Base-by-base conservation (phyloP, 2,888 invertebrate genomes). In the Synergus umbraculus region DNA sequence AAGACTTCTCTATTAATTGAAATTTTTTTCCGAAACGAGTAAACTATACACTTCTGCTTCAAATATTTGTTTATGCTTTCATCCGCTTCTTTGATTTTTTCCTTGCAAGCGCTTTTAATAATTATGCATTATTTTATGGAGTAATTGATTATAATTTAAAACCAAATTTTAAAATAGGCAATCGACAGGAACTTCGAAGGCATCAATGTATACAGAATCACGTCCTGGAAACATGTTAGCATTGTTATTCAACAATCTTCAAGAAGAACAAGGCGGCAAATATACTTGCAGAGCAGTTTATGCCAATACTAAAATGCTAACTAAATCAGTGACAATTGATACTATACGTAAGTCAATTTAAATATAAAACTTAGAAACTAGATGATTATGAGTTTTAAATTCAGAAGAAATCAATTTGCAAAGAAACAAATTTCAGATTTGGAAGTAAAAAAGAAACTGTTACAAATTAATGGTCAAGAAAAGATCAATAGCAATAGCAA, bases 261-360 rank as follows among this genome's bases (percentile, higher is more conserved):
- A 95, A 63, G 95, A 96, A 84, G 94, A 95, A 79, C 96, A 97
- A 93, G 96, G 95, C 58, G 97, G 97, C 80, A 94, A 93, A 86
- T 98, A 97, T 93, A 96, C 95, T 82, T 98, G 98, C 90, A 94
- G 94, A 44, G 97, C 96, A n/a, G 95, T 94, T 81, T 97, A 97
- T 92, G 96, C 97, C 81, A 94, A 93, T 86, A 95, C 95, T 79
- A 94, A 95, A 88, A 93, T 93, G 49, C 92, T 97, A 77, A 93
- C 93, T 85, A 95, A 95, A 79, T 94, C 94, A 82, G 96, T 97
- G 65, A 93, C 93, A 87, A 94, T 97, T 88, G 95, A 95, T 87
- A 96, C 96, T 81, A 96, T 96, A 90, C 93, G 96, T 96, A 54
- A 78, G 58, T 44, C 13, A 41, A 79, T 67, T 66, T 63, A 13